Evolutionary conservation across 2,113 vertebrate genomes (phyloP).

Genomic region (Chloropsis hardwickii): DNA sequence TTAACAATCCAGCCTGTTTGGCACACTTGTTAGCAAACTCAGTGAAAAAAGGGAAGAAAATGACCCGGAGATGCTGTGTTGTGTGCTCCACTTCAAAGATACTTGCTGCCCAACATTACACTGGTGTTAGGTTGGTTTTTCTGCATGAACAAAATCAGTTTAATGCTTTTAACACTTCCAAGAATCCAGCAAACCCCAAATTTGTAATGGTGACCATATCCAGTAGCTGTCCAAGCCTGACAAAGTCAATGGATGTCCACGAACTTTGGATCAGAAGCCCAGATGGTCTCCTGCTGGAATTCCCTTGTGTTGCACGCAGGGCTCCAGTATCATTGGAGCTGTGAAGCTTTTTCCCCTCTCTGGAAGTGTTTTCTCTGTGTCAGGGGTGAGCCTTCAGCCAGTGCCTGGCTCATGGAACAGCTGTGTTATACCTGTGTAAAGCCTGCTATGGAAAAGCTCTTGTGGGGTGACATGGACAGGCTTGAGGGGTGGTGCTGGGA

Average conservation of each 20-base stretch:
- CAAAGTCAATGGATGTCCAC: background rate
- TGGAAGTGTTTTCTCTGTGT: background rate
- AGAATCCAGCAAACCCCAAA: background rate
- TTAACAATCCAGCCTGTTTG: background rate
- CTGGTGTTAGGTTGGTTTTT: background rate
- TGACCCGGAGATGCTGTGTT: background rate
- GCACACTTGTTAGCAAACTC: background rate
- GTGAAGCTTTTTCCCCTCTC: background rate
- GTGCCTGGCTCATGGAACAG: background rate
- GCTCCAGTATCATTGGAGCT: rapidly evolving
- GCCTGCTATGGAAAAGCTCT: background rate
- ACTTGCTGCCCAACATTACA: background rate
- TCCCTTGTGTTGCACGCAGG: background rate
- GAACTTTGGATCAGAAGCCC: background rate
- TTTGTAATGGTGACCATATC: background rate
- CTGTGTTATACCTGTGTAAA: background rate
- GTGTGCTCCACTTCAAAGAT: background rate
- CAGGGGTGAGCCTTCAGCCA: background rate
- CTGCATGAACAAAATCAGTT: background rate
- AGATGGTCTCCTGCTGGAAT: background rate
- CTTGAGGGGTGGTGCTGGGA: background rate
- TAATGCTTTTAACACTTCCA: background rate
- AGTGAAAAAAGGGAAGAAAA: background rate
- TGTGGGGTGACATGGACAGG: background rate
- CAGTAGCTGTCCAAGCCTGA: background rate